These are phyloP conservation scores for Liposcelis brunnea DNA, from an alignment of 2,888 invertebrate species.

Conservation along the genomic window DNA sequence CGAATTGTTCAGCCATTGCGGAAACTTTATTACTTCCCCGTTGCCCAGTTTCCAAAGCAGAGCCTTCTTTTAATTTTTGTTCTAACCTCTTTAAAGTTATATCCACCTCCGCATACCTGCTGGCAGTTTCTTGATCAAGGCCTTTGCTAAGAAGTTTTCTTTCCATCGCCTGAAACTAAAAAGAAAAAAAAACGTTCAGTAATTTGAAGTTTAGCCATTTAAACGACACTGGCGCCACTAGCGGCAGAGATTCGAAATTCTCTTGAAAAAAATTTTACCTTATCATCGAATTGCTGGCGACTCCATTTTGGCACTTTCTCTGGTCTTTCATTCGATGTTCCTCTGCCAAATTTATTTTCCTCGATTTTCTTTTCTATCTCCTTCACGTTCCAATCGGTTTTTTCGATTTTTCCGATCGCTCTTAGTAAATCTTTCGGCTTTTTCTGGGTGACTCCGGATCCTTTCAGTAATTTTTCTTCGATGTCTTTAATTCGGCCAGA, in stretches of 20 bases:
- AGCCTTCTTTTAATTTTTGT: constrained; percentile 60
- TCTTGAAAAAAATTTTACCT: constrained; percentile 18
- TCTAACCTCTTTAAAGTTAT: constrained; percentile 51
- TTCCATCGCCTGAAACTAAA: constrained; percentile 48
- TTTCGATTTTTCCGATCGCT: constrained; percentile 73
- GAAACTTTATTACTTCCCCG: constrained; percentile 62
- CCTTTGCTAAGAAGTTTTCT: constrained; percentile 33
- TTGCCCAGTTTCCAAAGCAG: constrained; percentile 42
- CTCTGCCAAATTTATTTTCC: constrained; percentile 52
- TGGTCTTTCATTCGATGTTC: constrained; percentile 31
- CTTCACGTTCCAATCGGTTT: constrained; percentile 79
- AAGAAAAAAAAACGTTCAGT: constrained; percentile 17
- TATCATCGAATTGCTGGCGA: constrained; percentile 47
- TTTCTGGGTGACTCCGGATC: constrained; percentile 38
- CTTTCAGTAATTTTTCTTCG: constrained; percentile 57
- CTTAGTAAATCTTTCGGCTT: constrained; percentile 75
- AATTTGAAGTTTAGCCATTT: too few species aligned
- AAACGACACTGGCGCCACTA: too few species aligned
- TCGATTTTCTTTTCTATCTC: constrained; percentile 79
- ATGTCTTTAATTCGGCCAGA: constrained; percentile 49
- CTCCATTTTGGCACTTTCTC: constrained; percentile 86
- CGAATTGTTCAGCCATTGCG: constrained; percentile 66
- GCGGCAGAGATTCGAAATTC: too few species aligned
- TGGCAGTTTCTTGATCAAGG: constrained; percentile 35
- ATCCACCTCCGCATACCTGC: constrained; percentile 57